phyloP scores from a whole-genome alignment of 1,140 invertebrate species.

The Drosophila seguyi region DNA sequence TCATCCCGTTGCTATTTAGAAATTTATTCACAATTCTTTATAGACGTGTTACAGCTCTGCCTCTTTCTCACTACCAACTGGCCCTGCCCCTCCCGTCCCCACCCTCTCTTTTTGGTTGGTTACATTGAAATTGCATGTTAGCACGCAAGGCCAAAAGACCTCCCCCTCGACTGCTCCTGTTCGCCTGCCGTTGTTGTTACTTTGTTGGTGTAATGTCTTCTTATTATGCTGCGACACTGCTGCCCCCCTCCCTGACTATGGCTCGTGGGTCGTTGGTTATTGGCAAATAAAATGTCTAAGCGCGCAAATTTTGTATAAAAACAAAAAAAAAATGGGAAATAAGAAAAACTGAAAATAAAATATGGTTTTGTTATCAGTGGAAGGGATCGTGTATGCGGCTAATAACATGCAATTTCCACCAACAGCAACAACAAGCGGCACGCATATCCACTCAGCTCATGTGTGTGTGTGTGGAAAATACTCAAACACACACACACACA shows the following conservation, averaged over 20 bases:
- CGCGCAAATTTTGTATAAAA: slow-evolving; percentile 72
- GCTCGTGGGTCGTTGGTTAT: slow-evolving; percentile 66
- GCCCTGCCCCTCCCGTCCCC: background rate
- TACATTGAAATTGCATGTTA: slow-evolving; percentile 80
- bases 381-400: slow-evolving; percentile 79
- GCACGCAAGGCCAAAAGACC: slow-evolving; percentile 66
- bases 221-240: slow-evolving; percentile 81
- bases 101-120: slow-evolving; percentile 32
- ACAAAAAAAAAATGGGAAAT: slow-evolving; percentile 32
- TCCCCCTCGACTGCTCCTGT: slow-evolving; percentile 33
- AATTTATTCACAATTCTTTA: slow-evolving; percentile 80
- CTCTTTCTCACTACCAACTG: slow-evolving; percentile 13
- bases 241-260: slow-evolving; percentile 12
- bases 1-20: slow-evolving; percentile 65
- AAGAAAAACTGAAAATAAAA: slow-evolving; percentile 61
- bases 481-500: slow-evolving; percentile 1
- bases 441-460: slow-evolving; percentile 44
- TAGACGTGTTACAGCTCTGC: slow-evolving; percentile 67
- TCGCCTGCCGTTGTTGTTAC: slow-evolving; percentile 36
- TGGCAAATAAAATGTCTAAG: slow-evolving; percentile 81
- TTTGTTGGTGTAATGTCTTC: slow-evolving; percentile 79
- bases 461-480: slow-evolving; percentile 2
- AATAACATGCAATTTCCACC: slow-evolving; percentile 81
- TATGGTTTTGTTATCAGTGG: slow-evolving; percentile 78
- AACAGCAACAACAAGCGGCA: slow-evolving; percentile 53